Evolutionary conservation across 2,888 invertebrate species (phyloP).

Genomic region (Rotaria magnacalcarata): DNA sequence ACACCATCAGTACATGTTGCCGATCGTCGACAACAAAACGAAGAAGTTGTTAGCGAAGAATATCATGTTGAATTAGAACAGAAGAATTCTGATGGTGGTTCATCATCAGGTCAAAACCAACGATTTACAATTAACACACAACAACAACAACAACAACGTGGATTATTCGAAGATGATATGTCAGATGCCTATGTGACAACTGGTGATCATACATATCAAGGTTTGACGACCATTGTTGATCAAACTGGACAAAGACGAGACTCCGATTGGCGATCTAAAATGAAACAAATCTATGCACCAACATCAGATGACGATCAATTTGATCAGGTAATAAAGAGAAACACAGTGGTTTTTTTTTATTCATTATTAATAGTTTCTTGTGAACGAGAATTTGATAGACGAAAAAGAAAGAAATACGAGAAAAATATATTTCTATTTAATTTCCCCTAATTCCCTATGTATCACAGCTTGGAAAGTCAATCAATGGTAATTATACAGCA

Average conservation of each 20-base stretch:
- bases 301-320: neutral
- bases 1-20: neutral
- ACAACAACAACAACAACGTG: neutral
- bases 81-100: too few relatives aligned
- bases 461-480: neutral
- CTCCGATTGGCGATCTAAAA: neutral
- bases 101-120: neutral
- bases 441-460: slow-evolving; percentile 10
- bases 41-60: neutral
- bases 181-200: neutral
- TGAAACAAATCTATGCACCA: neutral
- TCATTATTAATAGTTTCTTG: neutral
- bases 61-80: slow-evolving; percentile 8
- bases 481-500: neutral
- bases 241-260: neutral
- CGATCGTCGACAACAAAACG: neutral
- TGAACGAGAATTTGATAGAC: neutral
- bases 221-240: neutral
- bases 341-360: neutral
- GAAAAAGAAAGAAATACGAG: neutral
- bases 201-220: neutral
- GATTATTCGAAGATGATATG: neutral
- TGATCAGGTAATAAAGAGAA: neutral
- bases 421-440: neutral
- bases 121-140: neutral